Evolutionary conservation across 2,797 vertebrate genomes (phyloP).

Genomic region (Choloepus didactylus): DNA sequence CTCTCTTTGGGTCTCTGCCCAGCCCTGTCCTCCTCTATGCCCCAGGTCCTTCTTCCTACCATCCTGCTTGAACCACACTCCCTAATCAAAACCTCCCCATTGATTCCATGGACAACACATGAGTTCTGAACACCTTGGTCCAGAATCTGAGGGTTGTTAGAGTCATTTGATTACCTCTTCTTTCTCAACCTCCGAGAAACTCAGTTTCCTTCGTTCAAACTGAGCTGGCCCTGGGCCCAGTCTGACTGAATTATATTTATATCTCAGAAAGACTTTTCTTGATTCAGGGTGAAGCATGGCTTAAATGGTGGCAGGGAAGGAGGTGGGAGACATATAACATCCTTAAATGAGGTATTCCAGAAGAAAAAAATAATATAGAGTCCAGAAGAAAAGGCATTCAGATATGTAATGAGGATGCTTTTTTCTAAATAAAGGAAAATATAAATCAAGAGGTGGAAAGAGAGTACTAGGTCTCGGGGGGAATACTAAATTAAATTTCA

Average conservation of each 20-base stretch:
- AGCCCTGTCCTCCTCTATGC: rapidly evolving
- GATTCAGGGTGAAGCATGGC: background rate
- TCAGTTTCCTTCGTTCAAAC: background rate
- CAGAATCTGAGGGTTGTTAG: background rate
- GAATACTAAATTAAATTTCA: background rate
- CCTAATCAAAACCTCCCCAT: background rate
- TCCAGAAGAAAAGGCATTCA: background rate
- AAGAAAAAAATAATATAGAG: background rate
- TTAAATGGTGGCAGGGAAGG: background rate
- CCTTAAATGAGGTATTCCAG: background rate
- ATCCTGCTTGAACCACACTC: rapidly evolving
- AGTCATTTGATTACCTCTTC: background rate
- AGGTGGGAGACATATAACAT: background rate
- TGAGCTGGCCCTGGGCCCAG: rapidly evolving
- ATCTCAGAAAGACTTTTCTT: background rate
- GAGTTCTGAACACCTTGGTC: background rate
- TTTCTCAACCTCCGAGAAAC: background rate
- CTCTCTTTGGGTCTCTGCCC: background rate
- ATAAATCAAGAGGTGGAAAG: background rate
- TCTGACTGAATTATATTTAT: background rate
- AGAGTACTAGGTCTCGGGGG: rapidly evolving
- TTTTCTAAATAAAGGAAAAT: background rate
- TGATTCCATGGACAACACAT: background rate
- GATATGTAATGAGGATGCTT: background rate
- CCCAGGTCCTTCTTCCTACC: background rate